Percentiles rank a stretch among this genome's conserved stretches.
Conservation (phyloP, 2,113 vertebrate genomes). For the Brienomyrus brachyistius region DNA sequence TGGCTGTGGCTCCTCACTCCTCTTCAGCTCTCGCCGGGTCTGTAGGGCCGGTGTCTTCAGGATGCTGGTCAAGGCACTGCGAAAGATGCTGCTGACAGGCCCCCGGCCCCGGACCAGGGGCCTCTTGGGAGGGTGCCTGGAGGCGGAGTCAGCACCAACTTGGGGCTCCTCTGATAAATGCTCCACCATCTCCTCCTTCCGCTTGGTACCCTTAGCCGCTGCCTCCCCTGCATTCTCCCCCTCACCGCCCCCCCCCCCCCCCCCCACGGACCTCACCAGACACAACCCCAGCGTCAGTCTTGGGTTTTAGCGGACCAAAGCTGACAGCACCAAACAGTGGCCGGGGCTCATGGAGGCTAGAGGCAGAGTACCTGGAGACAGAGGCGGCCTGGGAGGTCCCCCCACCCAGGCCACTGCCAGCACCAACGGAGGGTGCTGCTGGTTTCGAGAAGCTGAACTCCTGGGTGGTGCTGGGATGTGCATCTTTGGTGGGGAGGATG, state of each 20-base stretch:
- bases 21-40: conserved; percentile 49
- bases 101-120: conserved; percentile 57
- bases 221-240: conserved; percentile 35
- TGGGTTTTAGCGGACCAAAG: conserved; percentile 45
- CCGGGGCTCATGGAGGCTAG: conserved; percentile 40
- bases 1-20: conserved; percentile 27
- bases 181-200: conserved; percentile 69
- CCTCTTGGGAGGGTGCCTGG: conserved; percentile 67
- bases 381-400: conserved; percentile 30
- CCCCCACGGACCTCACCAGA: conserved; percentile 24
- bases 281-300: conserved; percentile 26
- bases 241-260: no score
- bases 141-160: conserved; percentile 29
- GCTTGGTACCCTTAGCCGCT: conserved; percentile 66
- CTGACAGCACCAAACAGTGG: conserved; percentile 50
- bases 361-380: conserved; percentile 49
- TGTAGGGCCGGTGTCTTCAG: conserved; percentile 49
- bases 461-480: conserved; percentile 20
- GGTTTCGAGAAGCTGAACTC: conserved; percentile 65
- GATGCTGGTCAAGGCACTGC: conserved; percentile 62
- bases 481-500: conserved; percentile 36
- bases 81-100: conserved; percentile 58
- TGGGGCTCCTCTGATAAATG: conserved; percentile 48
- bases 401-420: conserved; percentile 27
- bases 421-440: conserved; percentile 40